Evolutionary conservation across 2,113 vertebrate species (phyloP).

Genomic region (Pseudopipra pipra): DNA sequence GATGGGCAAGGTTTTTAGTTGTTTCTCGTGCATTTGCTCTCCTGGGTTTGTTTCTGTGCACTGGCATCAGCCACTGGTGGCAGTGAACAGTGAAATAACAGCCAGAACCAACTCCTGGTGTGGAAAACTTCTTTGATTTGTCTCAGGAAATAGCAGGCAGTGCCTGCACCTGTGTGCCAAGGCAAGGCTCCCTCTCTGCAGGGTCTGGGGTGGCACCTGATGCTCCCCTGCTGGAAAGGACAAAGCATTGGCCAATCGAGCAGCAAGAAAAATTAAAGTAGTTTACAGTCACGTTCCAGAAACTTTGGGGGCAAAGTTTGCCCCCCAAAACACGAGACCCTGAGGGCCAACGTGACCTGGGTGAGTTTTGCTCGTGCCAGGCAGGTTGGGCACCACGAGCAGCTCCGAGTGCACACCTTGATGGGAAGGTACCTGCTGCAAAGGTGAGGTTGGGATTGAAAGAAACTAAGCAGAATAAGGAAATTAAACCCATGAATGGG

Average conservation of each 20-base stretch:
- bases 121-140: rapidly evolving
- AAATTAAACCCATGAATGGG: background rate
- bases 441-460: background rate
- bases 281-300: background rate
- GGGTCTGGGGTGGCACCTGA: background rate
- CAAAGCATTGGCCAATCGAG: rapidly evolving
- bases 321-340: background rate
- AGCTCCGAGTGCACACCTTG: background rate
- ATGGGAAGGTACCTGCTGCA: background rate
- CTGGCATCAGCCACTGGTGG: background rate
- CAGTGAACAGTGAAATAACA: rapidly evolving
- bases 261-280: rapidly evolving
- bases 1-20: background rate
- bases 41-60: background rate
- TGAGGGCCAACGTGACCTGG: rapidly evolving
- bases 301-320: background rate
- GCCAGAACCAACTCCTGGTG: rapidly evolving
- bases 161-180: rapidly evolving
- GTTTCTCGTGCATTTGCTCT: rapidly evolving
- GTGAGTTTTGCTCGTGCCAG: background rate
- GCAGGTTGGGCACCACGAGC: background rate
- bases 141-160: background rate
- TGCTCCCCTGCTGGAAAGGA: background rate
- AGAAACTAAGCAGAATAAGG: background rate
- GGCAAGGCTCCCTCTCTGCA: background rate